phyloP scores from a whole-genome alignment of 2,888 invertebrate species.

The Pandemis heparana region DNA sequence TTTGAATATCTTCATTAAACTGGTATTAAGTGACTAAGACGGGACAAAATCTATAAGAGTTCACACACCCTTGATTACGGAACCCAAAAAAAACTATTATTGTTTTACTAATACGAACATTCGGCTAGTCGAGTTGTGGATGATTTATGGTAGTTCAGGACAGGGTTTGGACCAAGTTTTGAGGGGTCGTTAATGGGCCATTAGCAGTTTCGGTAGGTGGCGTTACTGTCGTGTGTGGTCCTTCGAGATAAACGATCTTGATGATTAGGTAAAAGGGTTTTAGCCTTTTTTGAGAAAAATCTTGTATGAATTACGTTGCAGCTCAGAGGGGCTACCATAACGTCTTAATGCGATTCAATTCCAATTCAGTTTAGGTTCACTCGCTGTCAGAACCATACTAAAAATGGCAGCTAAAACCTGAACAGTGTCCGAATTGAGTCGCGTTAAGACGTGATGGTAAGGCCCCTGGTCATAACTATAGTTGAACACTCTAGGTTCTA shows the following conservation, averaged over 20 bases:
- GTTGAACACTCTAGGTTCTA: too few relatives aligned
- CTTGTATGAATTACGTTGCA: too few relatives aligned
- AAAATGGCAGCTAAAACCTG: too few relatives aligned
- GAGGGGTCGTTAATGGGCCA: slow-evolving; percentile 32
- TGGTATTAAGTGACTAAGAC: too few relatives aligned
- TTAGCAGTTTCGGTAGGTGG: slow-evolving; percentile 15
- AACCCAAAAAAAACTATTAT: slow-evolving; percentile 12
- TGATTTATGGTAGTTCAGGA: slow-evolving; percentile 33
- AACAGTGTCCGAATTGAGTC: too few relatives aligned
- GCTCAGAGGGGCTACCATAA: too few relatives aligned
- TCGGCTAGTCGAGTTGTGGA: slow-evolving; percentile 12
- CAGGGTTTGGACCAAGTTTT: slow-evolving; percentile 21
- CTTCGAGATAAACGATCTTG: slow-evolving; percentile 20
- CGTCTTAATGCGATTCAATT: too few relatives aligned
- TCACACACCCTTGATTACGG: not conserved
- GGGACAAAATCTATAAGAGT: not conserved
- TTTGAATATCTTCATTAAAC: too few relatives aligned
- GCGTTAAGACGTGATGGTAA: too few relatives aligned
- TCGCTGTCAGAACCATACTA: too few relatives aligned
- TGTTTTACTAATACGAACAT: slow-evolving; percentile 17
- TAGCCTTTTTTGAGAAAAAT: not conserved
- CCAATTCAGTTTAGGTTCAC: too few relatives aligned
- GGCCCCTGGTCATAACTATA: too few relatives aligned
- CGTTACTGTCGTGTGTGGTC: slow-evolving; percentile 11
- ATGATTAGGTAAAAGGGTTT: slow-evolving; percentile 24